These are phyloP conservation scores for Brachypterus glaber DNA, from an alignment of 2,888 invertebrate genomes.

Conservation along the genomic window DNA sequence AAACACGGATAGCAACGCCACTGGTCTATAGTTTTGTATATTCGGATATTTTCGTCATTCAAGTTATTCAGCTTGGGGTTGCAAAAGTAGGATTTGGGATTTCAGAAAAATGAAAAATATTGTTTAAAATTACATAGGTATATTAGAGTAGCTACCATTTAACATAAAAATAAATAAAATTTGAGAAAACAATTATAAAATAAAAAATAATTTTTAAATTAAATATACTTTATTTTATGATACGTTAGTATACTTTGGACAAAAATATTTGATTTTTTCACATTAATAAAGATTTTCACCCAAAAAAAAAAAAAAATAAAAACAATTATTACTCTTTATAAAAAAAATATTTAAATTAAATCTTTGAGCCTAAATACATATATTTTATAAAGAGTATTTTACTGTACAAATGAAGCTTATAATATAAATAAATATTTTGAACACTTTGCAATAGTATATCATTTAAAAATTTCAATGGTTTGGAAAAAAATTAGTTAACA, in stretches of 20 bases:
- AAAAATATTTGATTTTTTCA: slow-evolving; percentile 27
- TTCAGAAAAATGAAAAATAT: too few species aligned
- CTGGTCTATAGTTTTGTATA: too few species aligned
- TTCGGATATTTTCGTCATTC: too few species aligned
- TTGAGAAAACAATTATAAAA: slow-evolving; percentile 25
- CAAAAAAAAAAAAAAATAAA: slow-evolving; percentile 27
- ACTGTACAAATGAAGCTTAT: slow-evolving; percentile 29
- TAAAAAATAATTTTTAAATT: slow-evolving; percentile 23
- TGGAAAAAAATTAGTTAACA: slow-evolving; percentile 26
- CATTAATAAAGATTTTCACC: slow-evolving; percentile 33
- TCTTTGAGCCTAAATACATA: slow-evolving; percentile 20
- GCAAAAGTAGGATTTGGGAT: too few species aligned
- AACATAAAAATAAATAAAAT: too few species aligned
- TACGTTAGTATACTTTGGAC: slow-evolving; percentile 35
- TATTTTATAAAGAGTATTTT: slow-evolving; percentile 26
- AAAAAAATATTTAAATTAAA: slow-evolving; percentile 18
- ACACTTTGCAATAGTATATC: not conserved
- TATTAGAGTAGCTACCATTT: too few species aligned
- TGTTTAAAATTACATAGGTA: too few species aligned
- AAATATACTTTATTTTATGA: slow-evolving; percentile 26
- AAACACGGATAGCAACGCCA: too few species aligned
- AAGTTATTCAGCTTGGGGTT: too few species aligned
- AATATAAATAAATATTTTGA: slow-evolving; percentile 28
- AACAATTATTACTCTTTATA: slow-evolving; percentile 31
- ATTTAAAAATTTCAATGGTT: slow-evolving; percentile 26